Base-by-base conservation (phyloP, 2,888 invertebrate species). In the Clostera curtula region DNA sequence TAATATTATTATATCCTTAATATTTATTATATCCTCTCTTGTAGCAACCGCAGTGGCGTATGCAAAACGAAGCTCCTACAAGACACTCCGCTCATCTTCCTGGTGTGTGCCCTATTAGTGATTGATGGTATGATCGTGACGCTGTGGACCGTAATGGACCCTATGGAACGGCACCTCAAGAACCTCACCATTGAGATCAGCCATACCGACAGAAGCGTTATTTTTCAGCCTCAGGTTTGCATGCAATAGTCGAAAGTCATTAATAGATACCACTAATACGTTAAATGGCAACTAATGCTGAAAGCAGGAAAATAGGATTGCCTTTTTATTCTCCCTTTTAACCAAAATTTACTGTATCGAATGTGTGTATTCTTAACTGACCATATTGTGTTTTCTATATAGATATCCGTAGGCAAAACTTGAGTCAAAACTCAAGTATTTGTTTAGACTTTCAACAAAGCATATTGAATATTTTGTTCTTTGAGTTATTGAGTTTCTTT, bases 51-150 rank as follows among this genome's bases (percentile, higher is more conserved):
- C 18, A 91, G 93, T 45, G 91, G 93, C 0, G 89, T 95, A 0
- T 92, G 95, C 42, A 95, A 93, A 71, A 95, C 94, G 49, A 96
- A 95, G 87, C 85, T 96, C 34, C 87, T 97, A 3, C 93, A 94
- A 77, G 96, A 96, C 72, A 93, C 93, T 19, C 95, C 95, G 44
- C 85, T 97, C 19, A 93, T 96, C 54, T 90, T 90, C 22, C 84
- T 96, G 29, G 93, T 97, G 29, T 92, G 92, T 49, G 90, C 91
- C 3, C 86, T 96, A 23, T 84, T 96, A 27, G 83, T 93, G 26
- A 89, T 96, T 41, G 96, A 97, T 62, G 92, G 90, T 1, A 82
- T 93, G 30, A 90, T 96, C 26, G 90, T 95, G 12, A 90, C 92
- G 0, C 80, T 95, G 12, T 97, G 96, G 96, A 89, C 93, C 6